phyloP scores from a whole-genome alignment of 2,888 invertebrate genomes.

The Agrilus cyanescens region DNA sequence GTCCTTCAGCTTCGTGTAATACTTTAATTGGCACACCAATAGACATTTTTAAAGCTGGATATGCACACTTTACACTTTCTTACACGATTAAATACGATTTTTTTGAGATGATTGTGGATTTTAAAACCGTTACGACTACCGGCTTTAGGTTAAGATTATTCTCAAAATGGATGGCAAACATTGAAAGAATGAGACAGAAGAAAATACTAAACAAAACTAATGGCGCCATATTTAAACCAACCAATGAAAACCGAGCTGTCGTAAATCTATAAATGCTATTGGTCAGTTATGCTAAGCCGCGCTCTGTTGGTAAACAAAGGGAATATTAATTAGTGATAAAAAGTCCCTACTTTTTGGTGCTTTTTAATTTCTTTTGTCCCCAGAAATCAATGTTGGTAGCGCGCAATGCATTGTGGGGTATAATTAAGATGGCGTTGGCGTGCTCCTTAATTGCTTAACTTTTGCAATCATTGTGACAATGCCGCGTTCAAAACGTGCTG shows the following conservation, averaged over 20 bases:
- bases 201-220: no score
- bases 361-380: constrained; percentile 34
- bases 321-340: constrained; percentile 16
- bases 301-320: no score
- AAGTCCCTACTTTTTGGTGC: constrained; percentile 34
- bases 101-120: no score
- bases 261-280: no score
- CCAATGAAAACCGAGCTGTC: no score
- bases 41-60: constrained; percentile 56
- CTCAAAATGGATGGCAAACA: no score
- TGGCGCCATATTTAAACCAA: no score
- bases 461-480: constrained; percentile 20
- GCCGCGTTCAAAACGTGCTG: constrained; percentile 35
- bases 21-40: constrained; percentile 99
- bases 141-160: no score
- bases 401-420: constrained; percentile 30
- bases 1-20: constrained; percentile 98
- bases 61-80: not conserved
- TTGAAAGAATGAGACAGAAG: no score
- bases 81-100: no score
- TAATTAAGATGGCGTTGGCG: constrained; percentile 29
- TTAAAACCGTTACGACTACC: no score
- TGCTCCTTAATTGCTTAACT: constrained; percentile 17
- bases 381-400: constrained; percentile 38
- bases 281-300: no score